Evolutionary conservation across 1,140 invertebrate genomes (phyloP).

Genomic region (Drosophila navojoa): DNA sequence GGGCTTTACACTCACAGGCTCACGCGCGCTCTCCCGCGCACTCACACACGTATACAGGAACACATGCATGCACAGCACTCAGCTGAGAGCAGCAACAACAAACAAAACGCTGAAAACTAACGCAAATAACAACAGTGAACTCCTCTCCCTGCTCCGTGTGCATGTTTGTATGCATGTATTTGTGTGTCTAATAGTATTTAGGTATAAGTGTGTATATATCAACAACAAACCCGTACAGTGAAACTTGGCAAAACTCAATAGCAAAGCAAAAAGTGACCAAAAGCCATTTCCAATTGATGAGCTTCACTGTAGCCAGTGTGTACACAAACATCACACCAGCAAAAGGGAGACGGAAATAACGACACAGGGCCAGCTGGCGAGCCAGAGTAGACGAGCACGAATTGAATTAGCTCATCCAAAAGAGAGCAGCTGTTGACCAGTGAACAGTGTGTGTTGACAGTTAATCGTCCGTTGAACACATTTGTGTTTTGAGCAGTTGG

Average conservation of each 20-base stretch:
- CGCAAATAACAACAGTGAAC: constrained; percentile 25
- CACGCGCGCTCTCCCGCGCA: neutral
- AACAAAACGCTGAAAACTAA: constrained; percentile 38
- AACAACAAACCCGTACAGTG: constrained; percentile 35
- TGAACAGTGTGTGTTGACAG: constrained; percentile 36
- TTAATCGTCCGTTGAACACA: constrained; percentile 7
- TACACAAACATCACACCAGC: neutral
- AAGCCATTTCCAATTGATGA: constrained; percentile 18
- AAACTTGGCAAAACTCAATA: constrained; percentile 31
- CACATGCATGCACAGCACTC: constrained; percentile 6
- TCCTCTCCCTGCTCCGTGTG: neutral
- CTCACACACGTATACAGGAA: neutral
- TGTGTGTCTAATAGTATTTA: constrained; percentile 2
- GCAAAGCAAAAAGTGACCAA: constrained; percentile 14
- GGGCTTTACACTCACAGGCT: constrained; percentile 25
- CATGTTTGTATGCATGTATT: neutral
- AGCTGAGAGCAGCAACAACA: constrained; percentile 42
- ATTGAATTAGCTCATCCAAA: constrained; percentile 45
- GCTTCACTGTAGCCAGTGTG: constrained; percentile 26
- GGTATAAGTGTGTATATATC: constrained; percentile 5
- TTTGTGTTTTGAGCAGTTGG: neutral
- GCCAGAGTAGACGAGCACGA: constrained; percentile 22
- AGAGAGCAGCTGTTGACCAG: constrained; percentile 43
- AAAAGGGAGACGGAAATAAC: constrained; percentile 2
- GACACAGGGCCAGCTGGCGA: constrained; percentile 3